Percentiles rank a stretch among this genome's conserved stretches.
Evolutionary conservation across 2,113 vertebrate species (phyloP).

Genomic region (Pomatorhinus ruficollis): DNA sequence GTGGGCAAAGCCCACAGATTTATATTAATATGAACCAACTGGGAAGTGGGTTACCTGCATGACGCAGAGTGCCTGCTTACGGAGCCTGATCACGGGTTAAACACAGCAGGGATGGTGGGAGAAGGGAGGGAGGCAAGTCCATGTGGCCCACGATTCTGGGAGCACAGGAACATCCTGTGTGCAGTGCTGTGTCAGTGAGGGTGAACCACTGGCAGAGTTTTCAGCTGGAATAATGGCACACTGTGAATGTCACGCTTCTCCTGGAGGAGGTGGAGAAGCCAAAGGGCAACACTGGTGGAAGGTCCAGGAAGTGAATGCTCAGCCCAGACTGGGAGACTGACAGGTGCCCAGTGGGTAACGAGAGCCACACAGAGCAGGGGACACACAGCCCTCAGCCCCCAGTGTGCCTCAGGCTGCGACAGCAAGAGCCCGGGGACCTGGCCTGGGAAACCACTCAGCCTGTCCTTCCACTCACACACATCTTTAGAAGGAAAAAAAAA

Average conservation of each 20-base stretch:
- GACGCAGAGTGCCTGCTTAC: background rate
- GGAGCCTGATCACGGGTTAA: background rate
- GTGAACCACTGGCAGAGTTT: background rate
- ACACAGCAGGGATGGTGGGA: rapidly evolving
- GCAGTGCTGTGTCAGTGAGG: background rate
- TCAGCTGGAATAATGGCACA: background rate
- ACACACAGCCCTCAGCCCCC: background rate
- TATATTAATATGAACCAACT: background rate
- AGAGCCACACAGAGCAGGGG: rapidly evolving
- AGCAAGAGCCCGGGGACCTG: background rate
- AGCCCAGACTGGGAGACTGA: background rate
- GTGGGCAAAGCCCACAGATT: background rate
- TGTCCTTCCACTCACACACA: background rate
- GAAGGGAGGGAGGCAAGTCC: background rate
- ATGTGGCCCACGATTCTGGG: background rate
- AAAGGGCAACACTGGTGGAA: background rate
- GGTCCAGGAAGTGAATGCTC: background rate
- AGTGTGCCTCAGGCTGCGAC: rapidly evolving
- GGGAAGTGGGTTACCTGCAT: background rate
- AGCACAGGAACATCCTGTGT: background rate
- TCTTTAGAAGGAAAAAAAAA: background rate
- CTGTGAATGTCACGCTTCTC: rapidly evolving
- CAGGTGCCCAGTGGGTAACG: background rate
- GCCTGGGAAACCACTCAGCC: background rate
- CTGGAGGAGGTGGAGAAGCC: background rate